Percentiles rank a stretch among this genome's conserved stretches.
Conservation (phyloP, 2,797 vertebrate species). For the Echeneis naucrates region DNA sequence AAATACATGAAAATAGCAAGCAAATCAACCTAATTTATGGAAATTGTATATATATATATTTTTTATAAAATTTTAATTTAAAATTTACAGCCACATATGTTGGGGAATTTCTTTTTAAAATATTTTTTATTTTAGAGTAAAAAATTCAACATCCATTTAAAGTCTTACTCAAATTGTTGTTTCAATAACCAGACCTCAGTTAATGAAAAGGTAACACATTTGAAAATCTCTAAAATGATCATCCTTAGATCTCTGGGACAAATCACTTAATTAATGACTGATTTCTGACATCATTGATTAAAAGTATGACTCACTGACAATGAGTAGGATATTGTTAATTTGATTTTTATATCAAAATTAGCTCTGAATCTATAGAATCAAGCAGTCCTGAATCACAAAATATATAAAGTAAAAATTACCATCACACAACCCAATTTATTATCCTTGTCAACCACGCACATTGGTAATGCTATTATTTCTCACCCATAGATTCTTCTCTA, state of each 20-base stretch:
- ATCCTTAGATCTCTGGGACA: not conserved
- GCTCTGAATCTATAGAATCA: not conserved
- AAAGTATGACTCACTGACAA: conserved; percentile 1
- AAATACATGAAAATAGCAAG: too few relatives aligned
- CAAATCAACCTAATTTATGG: too few relatives aligned
- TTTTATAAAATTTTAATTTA: too few relatives aligned
- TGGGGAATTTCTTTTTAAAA: too few relatives aligned
- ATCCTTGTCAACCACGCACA: not conserved
- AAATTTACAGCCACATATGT: too few relatives aligned
- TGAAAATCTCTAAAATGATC: conserved; percentile 2
- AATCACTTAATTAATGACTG: conserved; percentile 10
- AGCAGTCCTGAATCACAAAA: conserved; percentile 7
- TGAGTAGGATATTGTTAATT: not conserved
- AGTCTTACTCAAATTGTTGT: not conserved
- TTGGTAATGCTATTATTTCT: not conserved
- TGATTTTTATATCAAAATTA: conserved; percentile 22
- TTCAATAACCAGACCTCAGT: not conserved
- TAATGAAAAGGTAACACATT: not conserved
- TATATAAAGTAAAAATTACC: not conserved
- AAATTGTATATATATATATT: too few relatives aligned
- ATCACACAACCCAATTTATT: not conserved
- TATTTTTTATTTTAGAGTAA: conserved; percentile 5
- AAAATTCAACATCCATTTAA: conserved; percentile 7
- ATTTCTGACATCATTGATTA: conserved; percentile 8
- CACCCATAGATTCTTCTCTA: not conserved